These are phyloP conservation scores for Cryptosula pallasiana DNA, from an alignment of 2,888 invertebrate genomes.

Conservation along the genomic window DNA sequence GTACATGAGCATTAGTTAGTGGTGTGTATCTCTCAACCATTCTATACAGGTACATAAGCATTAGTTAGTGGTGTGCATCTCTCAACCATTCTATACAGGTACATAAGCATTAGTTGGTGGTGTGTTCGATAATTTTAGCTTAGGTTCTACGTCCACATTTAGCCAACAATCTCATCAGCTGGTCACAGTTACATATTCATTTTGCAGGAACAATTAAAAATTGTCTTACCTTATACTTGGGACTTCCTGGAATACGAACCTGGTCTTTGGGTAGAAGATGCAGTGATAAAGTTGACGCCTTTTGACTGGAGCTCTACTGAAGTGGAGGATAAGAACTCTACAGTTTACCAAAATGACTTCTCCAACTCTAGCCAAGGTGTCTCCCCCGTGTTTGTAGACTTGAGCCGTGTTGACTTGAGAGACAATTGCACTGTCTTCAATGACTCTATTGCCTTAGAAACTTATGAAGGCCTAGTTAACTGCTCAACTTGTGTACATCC, in stretches of 20 bases:
- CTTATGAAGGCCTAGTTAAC: background rate
- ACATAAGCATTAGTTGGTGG: no score
- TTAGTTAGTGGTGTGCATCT: no score
- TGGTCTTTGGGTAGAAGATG: background rate
- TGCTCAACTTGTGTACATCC: background rate
- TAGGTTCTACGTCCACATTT: no score
- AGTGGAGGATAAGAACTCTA: background rate
- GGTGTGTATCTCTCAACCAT: no score
- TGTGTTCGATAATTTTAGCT: no score
- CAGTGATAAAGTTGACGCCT: background rate
- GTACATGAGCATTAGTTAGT: no score
- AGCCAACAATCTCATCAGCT: no score
- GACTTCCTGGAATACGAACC: background rate
- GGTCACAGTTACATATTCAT: no score
- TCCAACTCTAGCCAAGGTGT: background rate
- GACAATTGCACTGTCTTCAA: background rate
- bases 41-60: no score
- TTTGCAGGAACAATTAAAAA: background rate
- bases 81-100: no score
- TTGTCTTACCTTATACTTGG: background rate
- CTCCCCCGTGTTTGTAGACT: background rate
- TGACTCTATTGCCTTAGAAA: background rate
- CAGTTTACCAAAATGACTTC: background rate
- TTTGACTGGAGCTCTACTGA: slow-evolving; percentile 14
- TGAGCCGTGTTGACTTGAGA: background rate